phyloP scores from a whole-genome alignment of 2,888 invertebrate species.

The Acanthosoma haemorrhoidale region DNA sequence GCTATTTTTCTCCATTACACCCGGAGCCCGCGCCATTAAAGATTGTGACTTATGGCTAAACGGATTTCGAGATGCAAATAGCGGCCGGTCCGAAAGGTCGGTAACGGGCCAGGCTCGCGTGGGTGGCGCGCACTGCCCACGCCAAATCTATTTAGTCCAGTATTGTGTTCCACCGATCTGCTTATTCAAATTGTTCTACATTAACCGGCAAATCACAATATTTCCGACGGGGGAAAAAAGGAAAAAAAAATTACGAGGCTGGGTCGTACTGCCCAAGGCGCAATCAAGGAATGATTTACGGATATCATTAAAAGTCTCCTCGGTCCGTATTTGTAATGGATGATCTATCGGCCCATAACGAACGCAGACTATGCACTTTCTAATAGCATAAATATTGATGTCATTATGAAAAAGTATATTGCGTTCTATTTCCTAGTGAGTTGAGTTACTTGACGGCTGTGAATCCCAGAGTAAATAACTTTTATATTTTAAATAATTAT shows the following conservation, averaged over 20 bases:
- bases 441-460: no score
- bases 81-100: conserved; percentile 13
- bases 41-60: conserved; percentile 27
- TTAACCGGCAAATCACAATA: conserved; percentile 4
- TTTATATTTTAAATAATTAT: no score
- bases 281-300: background rate
- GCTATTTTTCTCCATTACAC: conserved; percentile 12
- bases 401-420: no score
- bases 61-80: conserved; percentile 26
- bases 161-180: background rate
- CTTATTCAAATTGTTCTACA: conserved; percentile 8
- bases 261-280: background rate
- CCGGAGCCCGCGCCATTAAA: conserved; percentile 9
- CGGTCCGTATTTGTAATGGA: no score
- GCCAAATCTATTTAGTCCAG: background rate
- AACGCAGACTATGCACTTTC: no score
- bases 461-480: no score
- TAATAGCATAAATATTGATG: no score
- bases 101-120: background rate
- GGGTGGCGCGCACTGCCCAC: conserved; percentile 13
- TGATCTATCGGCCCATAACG: no score
- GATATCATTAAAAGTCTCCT: background rate
- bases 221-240: background rate
- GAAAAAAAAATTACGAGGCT: background rate
- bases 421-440: no score